A percentile compares a stretch with the other conserved stretches of the same genome.
phyloP scores from a whole-genome alignment of 2,797 vertebrate genomes.

The Aeoliscus strigatus region DNA sequence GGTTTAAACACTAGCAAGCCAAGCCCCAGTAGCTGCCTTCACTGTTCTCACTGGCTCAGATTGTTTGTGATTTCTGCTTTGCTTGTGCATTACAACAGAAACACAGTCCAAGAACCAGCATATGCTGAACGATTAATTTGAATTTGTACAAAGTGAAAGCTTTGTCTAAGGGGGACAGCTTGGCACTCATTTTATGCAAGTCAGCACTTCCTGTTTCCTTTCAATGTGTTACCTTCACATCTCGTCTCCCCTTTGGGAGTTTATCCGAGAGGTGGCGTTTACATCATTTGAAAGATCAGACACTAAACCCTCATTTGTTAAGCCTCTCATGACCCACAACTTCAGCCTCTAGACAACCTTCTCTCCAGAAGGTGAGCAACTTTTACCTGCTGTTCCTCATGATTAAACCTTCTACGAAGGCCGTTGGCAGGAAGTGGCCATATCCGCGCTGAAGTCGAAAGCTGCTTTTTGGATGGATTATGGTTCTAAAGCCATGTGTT shows the following conservation, averaged over 20 bases:
- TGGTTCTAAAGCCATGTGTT: too few relatives aligned
- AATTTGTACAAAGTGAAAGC: constrained; percentile 16
- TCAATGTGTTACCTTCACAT: constrained; percentile 16
- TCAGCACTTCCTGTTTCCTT: constrained; percentile 42
- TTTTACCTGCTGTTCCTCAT: too few relatives aligned
- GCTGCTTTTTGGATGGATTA: too few relatives aligned
- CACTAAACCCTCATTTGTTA: constrained; percentile 7
- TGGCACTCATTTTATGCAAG: constrained; percentile 39
- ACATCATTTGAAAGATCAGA: constrained; percentile 35
- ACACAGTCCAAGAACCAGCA: constrained; percentile 19
- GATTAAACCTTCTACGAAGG: too few relatives aligned
- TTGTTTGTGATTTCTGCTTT: constrained; percentile 18
- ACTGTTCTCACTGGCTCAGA: constrained; percentile 20
- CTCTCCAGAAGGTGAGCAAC: too few relatives aligned
- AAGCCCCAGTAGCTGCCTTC: constrained; percentile 13
- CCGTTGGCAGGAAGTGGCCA: too few relatives aligned
- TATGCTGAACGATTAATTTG: constrained; percentile 20
- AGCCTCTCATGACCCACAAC: constrained; percentile 6
- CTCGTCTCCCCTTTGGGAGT: constrained; percentile 3
- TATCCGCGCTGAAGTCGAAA: too few relatives aligned
- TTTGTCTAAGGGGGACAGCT: constrained; percentile 37
- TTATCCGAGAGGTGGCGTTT: constrained; percentile 19
- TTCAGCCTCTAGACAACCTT: too few relatives aligned
- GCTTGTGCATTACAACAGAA: constrained; percentile 14
- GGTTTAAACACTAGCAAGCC: constrained; percentile 8